These are phyloP conservation scores for Unio pictorum DNA, from an alignment of 2,888 invertebrate species.

Conservation along the genomic window DNA sequence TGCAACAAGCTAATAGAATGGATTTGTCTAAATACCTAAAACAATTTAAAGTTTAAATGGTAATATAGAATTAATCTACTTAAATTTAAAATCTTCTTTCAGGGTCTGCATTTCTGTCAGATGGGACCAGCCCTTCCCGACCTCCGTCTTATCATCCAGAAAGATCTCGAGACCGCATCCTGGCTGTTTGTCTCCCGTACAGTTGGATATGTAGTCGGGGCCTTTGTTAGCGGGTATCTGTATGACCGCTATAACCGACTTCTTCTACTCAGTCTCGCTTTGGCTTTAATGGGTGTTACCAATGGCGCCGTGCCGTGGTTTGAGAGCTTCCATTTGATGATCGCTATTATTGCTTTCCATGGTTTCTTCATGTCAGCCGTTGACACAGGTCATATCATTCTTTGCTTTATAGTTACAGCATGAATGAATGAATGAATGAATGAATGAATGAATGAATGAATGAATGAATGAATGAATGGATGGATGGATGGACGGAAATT, in stretches of 20 bases:
- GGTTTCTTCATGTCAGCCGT: neutral
- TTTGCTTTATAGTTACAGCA: no score
- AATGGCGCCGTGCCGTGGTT: conserved; percentile 4
- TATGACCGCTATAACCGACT: conserved; percentile 6
- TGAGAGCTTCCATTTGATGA: conserved; percentile 1
- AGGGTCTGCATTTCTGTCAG: conserved; percentile 30
- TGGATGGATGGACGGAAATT: no score
- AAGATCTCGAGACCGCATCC: conserved; percentile 26
- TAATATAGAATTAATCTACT: no score
- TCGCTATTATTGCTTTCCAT: conserved; percentile 1
- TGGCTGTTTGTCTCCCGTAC: conserved; percentile 27
- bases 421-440: no score
- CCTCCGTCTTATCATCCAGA: conserved; percentile 17
- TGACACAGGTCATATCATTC: conserved; percentile 5
- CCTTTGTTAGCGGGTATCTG: neutral
- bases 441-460: no score
- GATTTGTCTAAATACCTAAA: no score
- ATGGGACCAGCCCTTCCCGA: conserved; percentile 31
- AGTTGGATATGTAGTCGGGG: conserved; percentile 24
- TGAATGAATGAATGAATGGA: no score
- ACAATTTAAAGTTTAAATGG: no score
- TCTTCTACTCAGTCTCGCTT: neutral
- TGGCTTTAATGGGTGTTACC: neutral
- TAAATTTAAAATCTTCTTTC: neutral
- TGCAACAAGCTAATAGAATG: no score